Evolutionary conservation across 2,113 vertebrate species (phyloP).

Genomic region (Dinomys branickii): DNA sequence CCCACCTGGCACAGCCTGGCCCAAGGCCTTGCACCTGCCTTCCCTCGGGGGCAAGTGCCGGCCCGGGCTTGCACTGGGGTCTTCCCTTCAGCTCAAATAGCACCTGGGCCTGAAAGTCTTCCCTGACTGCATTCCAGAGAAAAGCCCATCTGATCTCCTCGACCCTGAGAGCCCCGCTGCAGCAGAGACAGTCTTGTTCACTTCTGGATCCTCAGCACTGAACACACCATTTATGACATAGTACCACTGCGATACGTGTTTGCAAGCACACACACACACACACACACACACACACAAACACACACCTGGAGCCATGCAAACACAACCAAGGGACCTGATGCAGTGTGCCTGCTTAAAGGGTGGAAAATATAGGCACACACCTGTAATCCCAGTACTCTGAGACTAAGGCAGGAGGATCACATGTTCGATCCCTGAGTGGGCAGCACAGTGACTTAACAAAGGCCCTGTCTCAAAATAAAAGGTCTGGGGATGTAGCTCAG

Average conservation of each 20-base stretch:
- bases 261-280: not conserved
- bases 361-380: not conserved
- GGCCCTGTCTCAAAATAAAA: not conserved
- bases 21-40: not conserved
- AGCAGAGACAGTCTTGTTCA: not conserved
- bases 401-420: not conserved
- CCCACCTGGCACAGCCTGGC: not conserved
- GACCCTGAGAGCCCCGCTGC: not conserved
- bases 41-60: not conserved
- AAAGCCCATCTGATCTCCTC: not conserved
- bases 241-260: not conserved
- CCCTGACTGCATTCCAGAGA: not conserved
- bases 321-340: slow-evolving; percentile 15
- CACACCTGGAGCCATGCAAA: not conserved
- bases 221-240: not conserved
- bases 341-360: not conserved
- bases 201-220: not conserved
- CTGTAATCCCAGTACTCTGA: not conserved
- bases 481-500: not conserved
- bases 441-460: not conserved
- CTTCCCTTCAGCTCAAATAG: not conserved
- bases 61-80: not conserved
- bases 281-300: not conserved
- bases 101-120: not conserved
- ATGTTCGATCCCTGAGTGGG: not conserved